phyloP scores from a whole-genome alignment of 2,113 vertebrate genomes.

The Progne subis region DNA sequence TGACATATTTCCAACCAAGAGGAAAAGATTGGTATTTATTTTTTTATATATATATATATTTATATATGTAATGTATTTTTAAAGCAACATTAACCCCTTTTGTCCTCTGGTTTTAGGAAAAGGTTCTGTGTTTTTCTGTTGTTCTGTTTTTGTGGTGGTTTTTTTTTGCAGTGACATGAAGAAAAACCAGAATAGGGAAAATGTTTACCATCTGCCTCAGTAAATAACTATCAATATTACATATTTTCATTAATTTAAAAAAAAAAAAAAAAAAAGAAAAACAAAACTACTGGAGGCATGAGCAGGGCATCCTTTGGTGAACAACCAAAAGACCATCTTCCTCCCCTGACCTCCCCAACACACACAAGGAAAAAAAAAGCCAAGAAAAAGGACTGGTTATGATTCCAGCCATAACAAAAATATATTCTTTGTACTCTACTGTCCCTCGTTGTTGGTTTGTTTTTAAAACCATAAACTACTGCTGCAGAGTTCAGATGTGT shows the following conservation, averaged over 20 bases:
- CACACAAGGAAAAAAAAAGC: slow-evolving; percentile 65
- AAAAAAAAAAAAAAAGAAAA: slow-evolving; percentile 84
- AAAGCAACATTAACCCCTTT: slow-evolving; percentile 84
- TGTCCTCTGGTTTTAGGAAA: slow-evolving; percentile 83
- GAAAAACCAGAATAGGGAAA: slow-evolving; percentile 81
- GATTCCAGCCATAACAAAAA: slow-evolving; percentile 89
- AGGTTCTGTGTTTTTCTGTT: slow-evolving; percentile 68
- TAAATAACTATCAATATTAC: slow-evolving; percentile 87
- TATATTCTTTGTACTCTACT: slow-evolving; percentile 92
- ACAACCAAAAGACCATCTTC: slow-evolving; percentile 36
- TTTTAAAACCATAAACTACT: slow-evolving; percentile 77
- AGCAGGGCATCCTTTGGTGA: slow-evolving; percentile 63
- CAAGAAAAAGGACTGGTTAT: slow-evolving; percentile 65
- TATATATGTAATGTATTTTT: slow-evolving; percentile 81
- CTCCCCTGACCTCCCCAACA: slow-evolving; percentile 47
- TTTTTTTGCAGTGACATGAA: slow-evolving; percentile 78
- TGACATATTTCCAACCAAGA: slow-evolving; percentile 79
- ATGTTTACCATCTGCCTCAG: slow-evolving; percentile 82
- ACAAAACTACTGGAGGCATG: slow-evolving; percentile 78
- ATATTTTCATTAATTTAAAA: slow-evolving; percentile 88
- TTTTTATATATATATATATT: slow-evolving; percentile 78
- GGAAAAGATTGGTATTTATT: slow-evolving; percentile 78
- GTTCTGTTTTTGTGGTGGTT: slow-evolving; percentile 48
- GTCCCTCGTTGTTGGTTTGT: slow-evolving; percentile 79
- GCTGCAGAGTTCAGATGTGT: slow-evolving; percentile 80